These are phyloP conservation scores for Phymatocera aterrima DNA, from an alignment of 2,888 invertebrate genomes.

Conservation along the genomic window DNA sequence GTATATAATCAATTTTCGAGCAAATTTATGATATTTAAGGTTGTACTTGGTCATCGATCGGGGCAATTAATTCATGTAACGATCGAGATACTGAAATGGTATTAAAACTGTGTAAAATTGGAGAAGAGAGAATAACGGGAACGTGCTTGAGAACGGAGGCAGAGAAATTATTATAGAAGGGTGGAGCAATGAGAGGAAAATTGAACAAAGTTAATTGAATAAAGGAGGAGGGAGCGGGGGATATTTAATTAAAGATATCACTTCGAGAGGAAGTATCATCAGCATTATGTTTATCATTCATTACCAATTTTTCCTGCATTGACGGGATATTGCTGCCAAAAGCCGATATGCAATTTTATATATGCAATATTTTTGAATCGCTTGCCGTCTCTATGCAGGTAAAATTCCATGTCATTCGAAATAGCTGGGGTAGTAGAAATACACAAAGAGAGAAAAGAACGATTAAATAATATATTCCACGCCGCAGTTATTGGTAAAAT, in stretches of 20 bases:
- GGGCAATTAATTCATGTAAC: constrained; percentile 18
- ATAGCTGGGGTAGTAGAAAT: neutral
- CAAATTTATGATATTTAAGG: neutral
- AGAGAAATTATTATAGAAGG: constrained; percentile 16
- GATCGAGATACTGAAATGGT: neutral
- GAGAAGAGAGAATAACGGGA: neutral
- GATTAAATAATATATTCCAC: constrained; percentile 10
- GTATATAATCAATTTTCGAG: neutral
- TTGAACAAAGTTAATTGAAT: constrained; percentile 6
- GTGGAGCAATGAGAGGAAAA: constrained; percentile 9
- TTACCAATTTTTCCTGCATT: neutral
- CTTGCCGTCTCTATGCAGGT: neutral
- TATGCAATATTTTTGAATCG: neutral
- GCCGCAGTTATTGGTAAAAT: constrained; percentile 15
- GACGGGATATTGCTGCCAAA: neutral
- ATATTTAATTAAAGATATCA: constrained; percentile 29
- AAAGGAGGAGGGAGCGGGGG: neutral
- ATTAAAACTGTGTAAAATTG: constrained; percentile 13
- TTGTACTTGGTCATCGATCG: neutral
- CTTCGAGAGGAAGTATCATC: constrained; percentile 3
- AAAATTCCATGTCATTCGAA: neutral
- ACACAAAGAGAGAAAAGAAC: neutral
- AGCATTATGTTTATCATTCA: constrained; percentile 7
- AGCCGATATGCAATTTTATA: neutral
- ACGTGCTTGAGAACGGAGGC: neutral